These are phyloP conservation scores for Perca fluviatilis DNA, from an alignment of 2,113 vertebrate species.

Conservation along the genomic window DNA sequence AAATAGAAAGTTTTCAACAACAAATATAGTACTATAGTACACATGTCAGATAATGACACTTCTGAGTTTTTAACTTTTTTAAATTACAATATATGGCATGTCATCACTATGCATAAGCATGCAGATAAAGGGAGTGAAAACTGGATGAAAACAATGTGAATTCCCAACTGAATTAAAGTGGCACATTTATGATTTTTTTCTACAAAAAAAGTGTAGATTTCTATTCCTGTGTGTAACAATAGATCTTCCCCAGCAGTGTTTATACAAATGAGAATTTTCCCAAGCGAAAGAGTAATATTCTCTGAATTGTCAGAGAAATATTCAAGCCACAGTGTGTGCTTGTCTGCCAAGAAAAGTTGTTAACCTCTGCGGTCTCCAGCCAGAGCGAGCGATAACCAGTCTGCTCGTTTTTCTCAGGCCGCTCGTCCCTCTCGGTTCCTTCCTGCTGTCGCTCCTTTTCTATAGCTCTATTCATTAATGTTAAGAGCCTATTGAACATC, in stretches of 20 bases:
- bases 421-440: conserved; percentile 5
- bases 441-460: conserved; percentile 54
- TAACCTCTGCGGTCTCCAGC: conserved; percentile 40
- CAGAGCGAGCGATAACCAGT: conserved; percentile 35
- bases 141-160: not conserved
- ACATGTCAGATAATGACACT: not conserved
- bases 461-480: conserved; percentile 69
- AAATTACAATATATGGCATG: not conserved
- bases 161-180: not conserved
- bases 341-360: conserved; percentile 42
- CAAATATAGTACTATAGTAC: not conserved
- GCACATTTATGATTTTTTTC: not conserved
- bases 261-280: conserved; percentile 42
- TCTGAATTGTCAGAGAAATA: conserved; percentile 36
- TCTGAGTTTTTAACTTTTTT: not conserved
- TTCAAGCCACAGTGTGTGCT: conserved; percentile 1
- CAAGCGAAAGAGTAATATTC: conserved; percentile 24
- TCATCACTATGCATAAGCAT: not conserved
- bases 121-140: not conserved
- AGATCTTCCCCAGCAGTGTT: not conserved
- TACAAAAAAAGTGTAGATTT: not conserved
- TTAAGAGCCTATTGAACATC: conserved; percentile 59
- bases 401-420: conserved; percentile 43
- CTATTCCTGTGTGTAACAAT: not conserved
- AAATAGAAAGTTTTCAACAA: not conserved